Conservation (phyloP, 2,113 vertebrate species). For the Actenoides hombroni region DNA sequence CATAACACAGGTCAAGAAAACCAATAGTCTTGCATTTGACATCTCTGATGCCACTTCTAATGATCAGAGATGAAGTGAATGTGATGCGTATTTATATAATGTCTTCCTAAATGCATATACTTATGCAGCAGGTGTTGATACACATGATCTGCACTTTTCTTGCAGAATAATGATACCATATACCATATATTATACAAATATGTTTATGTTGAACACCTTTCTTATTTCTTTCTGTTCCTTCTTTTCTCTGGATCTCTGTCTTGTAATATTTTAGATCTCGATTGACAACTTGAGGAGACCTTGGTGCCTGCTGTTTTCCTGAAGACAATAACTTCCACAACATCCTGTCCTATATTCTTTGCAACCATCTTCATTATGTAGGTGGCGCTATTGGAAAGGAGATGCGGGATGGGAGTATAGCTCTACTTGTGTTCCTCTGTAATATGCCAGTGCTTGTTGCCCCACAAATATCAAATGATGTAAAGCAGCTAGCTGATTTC, state of each 20-base stretch:
- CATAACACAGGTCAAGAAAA: neutral
- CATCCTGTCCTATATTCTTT: neutral
- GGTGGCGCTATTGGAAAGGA: neutral
- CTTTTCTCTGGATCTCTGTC: neutral
- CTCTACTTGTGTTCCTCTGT: neutral
- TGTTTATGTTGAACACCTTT: neutral
- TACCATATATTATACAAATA: neutral
- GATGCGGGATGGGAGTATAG: neutral
- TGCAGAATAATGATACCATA: neutral
- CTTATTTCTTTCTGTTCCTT: neutral
- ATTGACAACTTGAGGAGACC: neutral
- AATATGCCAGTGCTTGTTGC: neutral
- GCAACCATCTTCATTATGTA: neutral
- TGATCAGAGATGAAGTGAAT: neutral
- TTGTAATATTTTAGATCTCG: neutral
- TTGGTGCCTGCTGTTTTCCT: neutral
- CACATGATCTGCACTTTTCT: neutral
- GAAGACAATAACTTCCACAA: neutral
- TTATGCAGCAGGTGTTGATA: neutral
- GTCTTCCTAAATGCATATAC: neutral
- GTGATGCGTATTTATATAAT: neutral
- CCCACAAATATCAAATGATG: neutral
- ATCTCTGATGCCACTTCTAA: neutral
- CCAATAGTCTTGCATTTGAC: neutral
- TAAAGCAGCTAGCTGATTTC: neutral